A percentile compares a stretch with the other conserved stretches of the same genome.
phyloP scores from a whole-genome alignment of 2,113 vertebrate species.

The Oxygymnocypris stewartii region DNA sequence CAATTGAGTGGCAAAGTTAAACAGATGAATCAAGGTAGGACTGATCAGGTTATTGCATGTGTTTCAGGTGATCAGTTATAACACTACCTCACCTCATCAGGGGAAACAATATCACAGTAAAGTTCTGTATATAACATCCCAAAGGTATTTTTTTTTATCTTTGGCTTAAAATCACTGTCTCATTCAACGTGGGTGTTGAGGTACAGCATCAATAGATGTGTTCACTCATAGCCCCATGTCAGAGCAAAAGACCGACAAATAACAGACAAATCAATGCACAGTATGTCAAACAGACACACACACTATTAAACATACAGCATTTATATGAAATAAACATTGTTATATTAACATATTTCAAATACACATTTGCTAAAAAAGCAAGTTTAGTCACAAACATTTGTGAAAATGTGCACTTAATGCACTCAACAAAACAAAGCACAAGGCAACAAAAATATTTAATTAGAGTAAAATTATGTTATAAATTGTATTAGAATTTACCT shows the following conservation, averaged over 20 bases:
- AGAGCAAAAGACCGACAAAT: background rate
- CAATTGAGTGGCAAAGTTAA: background rate
- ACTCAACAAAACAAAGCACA: background rate
- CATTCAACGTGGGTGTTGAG: background rate
- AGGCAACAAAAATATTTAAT: background rate
- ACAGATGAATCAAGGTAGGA: background rate
- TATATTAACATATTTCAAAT: background rate
- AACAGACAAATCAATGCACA: background rate
- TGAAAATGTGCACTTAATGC: background rate
- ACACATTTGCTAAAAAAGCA: background rate
- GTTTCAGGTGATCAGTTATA: background rate
- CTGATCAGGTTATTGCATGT: constrained; percentile 29
- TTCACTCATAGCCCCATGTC: background rate
- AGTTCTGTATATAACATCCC: background rate
- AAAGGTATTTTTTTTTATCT: background rate
- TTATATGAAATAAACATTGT: background rate
- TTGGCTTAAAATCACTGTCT: constrained; percentile 14
- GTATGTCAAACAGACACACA: background rate
- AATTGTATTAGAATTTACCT: background rate
- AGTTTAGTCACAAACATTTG: background rate
- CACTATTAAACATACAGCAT: background rate
- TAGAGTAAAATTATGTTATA: background rate
- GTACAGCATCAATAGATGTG: background rate
- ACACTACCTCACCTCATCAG: background rate
- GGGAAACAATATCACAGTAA: constrained; percentile 11